Evolutionary conservation across 1,140 invertebrate species (phyloP), one percentile per base, ranked within the genome.

Genomic region (Euschistus heros): DNA sequence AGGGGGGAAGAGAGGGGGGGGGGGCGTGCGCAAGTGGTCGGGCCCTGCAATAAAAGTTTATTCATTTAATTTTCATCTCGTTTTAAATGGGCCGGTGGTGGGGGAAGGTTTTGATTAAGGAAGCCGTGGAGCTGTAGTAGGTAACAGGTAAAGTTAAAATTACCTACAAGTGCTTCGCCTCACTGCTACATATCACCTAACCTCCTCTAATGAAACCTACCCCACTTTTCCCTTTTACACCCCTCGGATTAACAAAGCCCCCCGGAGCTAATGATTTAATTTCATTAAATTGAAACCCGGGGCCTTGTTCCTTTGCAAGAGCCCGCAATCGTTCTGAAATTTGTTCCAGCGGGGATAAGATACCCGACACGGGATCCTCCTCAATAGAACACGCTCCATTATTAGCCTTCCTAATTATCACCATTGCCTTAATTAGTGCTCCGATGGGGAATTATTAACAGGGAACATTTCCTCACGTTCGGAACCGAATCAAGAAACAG

Each of bases 21-120:
- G 13, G 54, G 18, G 54, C 54, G 24, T 57, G 54, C 54, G 54
- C 10, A 24, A 26, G 24, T 20, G 24, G 20, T 26, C 4, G 24
- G 54, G 20, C 20, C 18, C 20, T 26, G 54, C 54, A 57, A 57
- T 57, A 57, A 57, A 57, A 57, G 54, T 57, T 57, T 57, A 57
- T 57, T 57, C 54, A 57, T 57, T 57, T 57, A 57, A 57, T 57
- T 57, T 57, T 57, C 54, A 57, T 57, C 54, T 57, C 54, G 54
- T 57, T 57, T 57, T 57, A 57, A 57, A 57, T 57, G 54, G 54
- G 54, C 54, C 54, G 54, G 24, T 24, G 20, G 54, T 15, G 18
- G 20, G 54, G 20, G 54, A 20, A 24, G 54, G 54, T 57, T 57
- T 57, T 57, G 54, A 57, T 57, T 57, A 57, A 57, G 54, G 54